Evolutionary conservation across 2,113 vertebrate species (phyloP), one percentile per base, ranked within the genome.

Genomic region (Festucalex cinctus): DNA sequence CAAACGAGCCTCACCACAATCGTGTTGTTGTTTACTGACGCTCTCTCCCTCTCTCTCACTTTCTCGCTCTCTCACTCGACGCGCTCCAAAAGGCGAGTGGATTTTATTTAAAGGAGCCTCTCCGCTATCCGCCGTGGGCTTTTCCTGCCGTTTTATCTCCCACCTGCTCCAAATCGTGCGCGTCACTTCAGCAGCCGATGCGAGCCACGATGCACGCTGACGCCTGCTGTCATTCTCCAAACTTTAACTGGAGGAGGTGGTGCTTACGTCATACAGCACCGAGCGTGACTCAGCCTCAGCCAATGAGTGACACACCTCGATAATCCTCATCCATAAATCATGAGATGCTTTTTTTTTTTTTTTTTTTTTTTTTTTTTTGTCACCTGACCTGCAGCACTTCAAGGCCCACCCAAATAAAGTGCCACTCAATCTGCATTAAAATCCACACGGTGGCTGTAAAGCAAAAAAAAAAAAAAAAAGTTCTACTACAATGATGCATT

Each of bases 61-160:
- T 19, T 58, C 41, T 64, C 65, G 63, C 57, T 57, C 67, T 56
- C 48, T 22, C 63, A 49, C 66, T 65, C 49, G 56, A 74, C 66
- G 64, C 73, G 3, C 17, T 69, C 58, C 53, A 16, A 66, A 76
- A 78, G 80, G 76, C 77, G 82, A 75, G 74, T 81, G 57, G 64
- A 8, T 62, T 32, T 43, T 43, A 83, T 85, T 85, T 86, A 83
- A 87, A 83, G 87, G 81, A 76, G 36, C 79, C 84, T 75, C 66
- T 67, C 36, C 65, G 64, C 80, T n/a, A n/a, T 32, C 76, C 66
- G 67, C 75, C 74, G 65, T 70, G 84, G 90, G 88, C 85, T 87
- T 91, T 91, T 90, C 88, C 88, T 88, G 63, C 69, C 16, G 65
- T 86, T 79, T 74, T 78, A 74, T 70, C 72, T 68, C 6, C 6